These are phyloP conservation scores for Ichneumoninae sp. DNA, from an alignment of 2,888 invertebrate species.

Conservation along the genomic window DNA sequence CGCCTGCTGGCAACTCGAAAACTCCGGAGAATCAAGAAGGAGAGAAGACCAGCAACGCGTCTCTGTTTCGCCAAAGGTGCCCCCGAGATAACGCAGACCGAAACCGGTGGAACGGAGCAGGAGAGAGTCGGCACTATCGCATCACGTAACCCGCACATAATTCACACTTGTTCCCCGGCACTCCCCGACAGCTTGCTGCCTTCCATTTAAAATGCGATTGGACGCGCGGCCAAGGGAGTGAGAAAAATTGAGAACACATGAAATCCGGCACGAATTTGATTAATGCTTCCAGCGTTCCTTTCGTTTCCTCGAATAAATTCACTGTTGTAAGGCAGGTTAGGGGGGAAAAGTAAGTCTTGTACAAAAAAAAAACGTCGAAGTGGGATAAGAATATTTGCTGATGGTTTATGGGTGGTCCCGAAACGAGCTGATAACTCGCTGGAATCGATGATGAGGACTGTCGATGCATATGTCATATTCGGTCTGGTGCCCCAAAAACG, in stretches of 20 bases:
- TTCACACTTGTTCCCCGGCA: slow-evolving; percentile 65
- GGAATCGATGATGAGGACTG: slow-evolving; percentile 43
- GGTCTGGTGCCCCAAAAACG: slow-evolving; percentile 31
- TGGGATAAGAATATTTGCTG: slow-evolving; percentile 31
- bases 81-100: slow-evolving; percentile 42
- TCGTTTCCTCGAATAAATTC: slow-evolving; percentile 59
- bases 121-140: slow-evolving; percentile 57
- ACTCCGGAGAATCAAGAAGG: slow-evolving; percentile 51
- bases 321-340: not conserved
- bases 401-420: not conserved
- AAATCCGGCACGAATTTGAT: slow-evolving; percentile 63
- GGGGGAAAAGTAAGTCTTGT: slow-evolving; percentile 23
- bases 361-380: slow-evolving; percentile 6
- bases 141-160: slow-evolving; percentile 68
- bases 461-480: slow-evolving; percentile 47
- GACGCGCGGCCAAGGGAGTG: slow-evolving; percentile 32
- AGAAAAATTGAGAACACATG: slow-evolving; percentile 63
- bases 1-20: slow-evolving; percentile 53
- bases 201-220: slow-evolving; percentile 66
- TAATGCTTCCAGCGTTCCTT: slow-evolving; percentile 56
- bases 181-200: slow-evolving; percentile 64
- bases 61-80: slow-evolving; percentile 51
- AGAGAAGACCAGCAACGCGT: slow-evolving; percentile 6
- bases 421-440: not conserved
- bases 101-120: not conserved